phyloP scores from a whole-genome alignment of 1,140 invertebrate genomes.

The Zaprionus tsacasi region DNA sequence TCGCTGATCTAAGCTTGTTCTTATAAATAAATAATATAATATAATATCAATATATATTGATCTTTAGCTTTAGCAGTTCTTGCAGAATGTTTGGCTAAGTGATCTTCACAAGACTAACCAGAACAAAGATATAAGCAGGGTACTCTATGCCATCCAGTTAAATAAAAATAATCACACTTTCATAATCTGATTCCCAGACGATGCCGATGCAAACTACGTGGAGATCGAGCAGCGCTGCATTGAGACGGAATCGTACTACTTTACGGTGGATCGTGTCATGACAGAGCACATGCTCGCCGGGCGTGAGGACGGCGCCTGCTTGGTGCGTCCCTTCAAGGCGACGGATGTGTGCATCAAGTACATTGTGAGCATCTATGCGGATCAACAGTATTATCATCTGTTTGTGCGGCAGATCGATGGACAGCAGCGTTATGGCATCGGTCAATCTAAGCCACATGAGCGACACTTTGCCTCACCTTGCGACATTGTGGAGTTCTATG shows the following conservation, averaged over 20 bases:
- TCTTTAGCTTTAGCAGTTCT: too few species aligned
- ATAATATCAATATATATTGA: too few species aligned
- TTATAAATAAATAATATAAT: too few species aligned
- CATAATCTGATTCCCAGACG: constrained; percentile 39
- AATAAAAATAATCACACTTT: neutral
- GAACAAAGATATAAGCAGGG: too few species aligned
- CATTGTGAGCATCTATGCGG: constrained; percentile 75
- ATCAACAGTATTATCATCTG: constrained; percentile 71
- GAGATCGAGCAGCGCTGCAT: constrained; percentile 71
- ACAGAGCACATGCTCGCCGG: constrained; percentile 66
- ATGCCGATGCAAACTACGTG: constrained; percentile 67
- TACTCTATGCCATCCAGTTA: too few species aligned
- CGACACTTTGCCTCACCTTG: constrained; percentile 64
- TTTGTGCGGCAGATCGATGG: constrained; percentile 71
- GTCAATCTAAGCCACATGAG: constrained; percentile 66
- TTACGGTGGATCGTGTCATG: constrained; percentile 69
- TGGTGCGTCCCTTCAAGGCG: constrained; percentile 81
- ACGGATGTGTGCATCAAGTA: constrained; percentile 74
- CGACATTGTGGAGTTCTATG: constrained; percentile 78
- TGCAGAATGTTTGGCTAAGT: too few species aligned
- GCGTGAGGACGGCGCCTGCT: constrained; percentile 72
- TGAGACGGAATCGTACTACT: constrained; percentile 76
- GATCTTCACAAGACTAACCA: too few species aligned
- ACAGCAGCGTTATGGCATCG: constrained; percentile 67
- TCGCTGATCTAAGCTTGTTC: too few species aligned